Evolutionary conservation across 1,140 invertebrate genomes (phyloP), one percentile per base, ranked within the genome.

Genomic region (Neodiprion pinetum): DNA sequence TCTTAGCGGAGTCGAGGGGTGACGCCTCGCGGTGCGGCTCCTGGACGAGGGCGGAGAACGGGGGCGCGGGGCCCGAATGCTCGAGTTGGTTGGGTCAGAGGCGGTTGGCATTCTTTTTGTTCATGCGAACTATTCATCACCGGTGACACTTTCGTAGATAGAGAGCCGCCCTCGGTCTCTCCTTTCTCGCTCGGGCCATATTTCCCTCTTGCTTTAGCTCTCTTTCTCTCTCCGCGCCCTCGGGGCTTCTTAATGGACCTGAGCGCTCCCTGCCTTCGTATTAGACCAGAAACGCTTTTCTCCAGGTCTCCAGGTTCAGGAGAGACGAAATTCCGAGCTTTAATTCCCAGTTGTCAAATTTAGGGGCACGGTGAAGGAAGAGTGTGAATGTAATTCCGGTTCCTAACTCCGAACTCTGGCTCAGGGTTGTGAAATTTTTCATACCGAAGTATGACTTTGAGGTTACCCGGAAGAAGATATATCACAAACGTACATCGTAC

Each of bases 121-220:
- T 88, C 86, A 83, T 87, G 86, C 84, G 86, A 88, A 88, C 87
- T 87, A 88, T 88, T 88, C 87, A 88, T 88, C 87, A 88, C 87
- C 86, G 84, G 84, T 88, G 87, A 88, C 87, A 88, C 83, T 87
- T 87, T 80, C 82, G 81, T 81, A 88, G 87, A 88, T 88, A 88
- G 86, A 87, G 84, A 79, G 80, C 79, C 72, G 75, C 74, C 77
- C 11, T 17, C 53, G 11, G 11, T 40, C 28, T 40, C 28, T 61
- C 53, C 76, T 78, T 78, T 79, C 75, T 75, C 74, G 67, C 76
- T 75, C 74, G 75, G 74, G 49, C 74, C 76, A 70, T 72, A 74
- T 74, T 48, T 68, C 40, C 67, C n/a, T 67, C 72, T 75, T 71
- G 70, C 76, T 74, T 48, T 79, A 66, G 28, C 73, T 76, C 74